Evolutionary conservation across 2,797 vertebrate genomes (phyloP), one percentile per base, ranked within the genome.

Genomic region (Rhinoraja longicauda): DNA sequence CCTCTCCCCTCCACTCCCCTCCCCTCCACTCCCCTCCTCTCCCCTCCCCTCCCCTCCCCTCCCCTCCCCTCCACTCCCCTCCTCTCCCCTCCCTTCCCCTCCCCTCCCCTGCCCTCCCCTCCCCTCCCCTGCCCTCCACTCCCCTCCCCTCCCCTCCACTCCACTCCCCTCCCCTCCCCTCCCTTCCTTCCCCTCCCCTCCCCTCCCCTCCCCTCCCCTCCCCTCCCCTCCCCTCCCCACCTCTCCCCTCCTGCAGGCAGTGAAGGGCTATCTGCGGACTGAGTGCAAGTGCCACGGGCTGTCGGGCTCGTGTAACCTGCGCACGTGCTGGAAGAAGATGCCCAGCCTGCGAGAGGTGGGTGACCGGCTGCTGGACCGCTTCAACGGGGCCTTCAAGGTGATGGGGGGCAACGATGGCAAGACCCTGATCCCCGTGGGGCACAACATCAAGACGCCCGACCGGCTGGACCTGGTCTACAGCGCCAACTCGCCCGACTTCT

Each of bases 281-380:
- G 99, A 99, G 94, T 99, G 99, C 94, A 99, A 99, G 94, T 99
- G 99, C 94, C 99, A 99, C 0, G 99, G 99, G 0, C 97, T 99
- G 93, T 99, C 99, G 0, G 98, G 99, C 84, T 99, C 98, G 9
- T 99, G 98, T 96, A 98, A 98, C 0, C 95, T 99, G 94, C 96
- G 98, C 77, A 99, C 99, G 90, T 99, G 99, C 96, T 99, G 99
- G 98, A 98, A 98, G 95, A 99, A 99, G 96, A 98, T 99, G 97
- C 98, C 99, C 19, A 98, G 97, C 93, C 99, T 99, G 95, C 97
- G 98, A 0, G 98, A 99, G 94, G 98, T 99, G 92, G 99, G 99
- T 0, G 97, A 98, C 94, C 97, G 98, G 29, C 96, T 99, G 82
- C 96, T 99, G 0, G 98, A 99, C 94, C 97, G 99, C 93, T 99